phyloP scores from a whole-genome alignment of 2,797 vertebrate genomes.

The Coregonus sp. region DNA sequence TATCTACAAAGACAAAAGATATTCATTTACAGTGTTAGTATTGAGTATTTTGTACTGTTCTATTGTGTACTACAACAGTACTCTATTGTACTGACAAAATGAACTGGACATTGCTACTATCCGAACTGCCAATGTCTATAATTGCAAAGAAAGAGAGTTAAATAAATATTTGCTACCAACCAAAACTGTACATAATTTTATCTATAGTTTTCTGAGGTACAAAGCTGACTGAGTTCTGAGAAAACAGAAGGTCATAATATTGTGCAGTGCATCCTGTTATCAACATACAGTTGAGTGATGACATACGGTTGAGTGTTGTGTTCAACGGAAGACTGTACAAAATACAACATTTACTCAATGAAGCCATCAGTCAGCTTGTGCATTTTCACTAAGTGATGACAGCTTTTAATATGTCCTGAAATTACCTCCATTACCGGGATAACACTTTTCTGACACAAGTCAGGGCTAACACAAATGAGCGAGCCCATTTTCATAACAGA shows the following conservation, averaged over 20 bases:
- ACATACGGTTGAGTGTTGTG: not conserved
- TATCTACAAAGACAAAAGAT: slow-evolving; percentile 75
- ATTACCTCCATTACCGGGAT: slow-evolving; percentile 52
- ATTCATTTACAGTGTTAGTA: not conserved
- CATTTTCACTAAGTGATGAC: slow-evolving; percentile 28
- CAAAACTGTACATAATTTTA: not conserved
- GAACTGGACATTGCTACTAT: not conserved
- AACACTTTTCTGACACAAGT: slow-evolving; percentile 37
- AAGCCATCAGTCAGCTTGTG: slow-evolving; percentile 21
- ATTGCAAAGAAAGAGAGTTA: not conserved
- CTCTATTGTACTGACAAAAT: not conserved
- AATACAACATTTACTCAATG: slow-evolving; percentile 25
- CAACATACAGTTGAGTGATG: not conserved
- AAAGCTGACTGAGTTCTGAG: not conserved
- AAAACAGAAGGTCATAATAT: not conserved
- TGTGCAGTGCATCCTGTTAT: not conserved
- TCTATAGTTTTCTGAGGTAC: not conserved
- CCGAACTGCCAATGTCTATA: not conserved
- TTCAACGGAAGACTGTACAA: not conserved
- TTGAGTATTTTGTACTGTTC: not conserved
- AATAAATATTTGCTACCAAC: not conserved
- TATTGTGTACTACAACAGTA: not conserved
- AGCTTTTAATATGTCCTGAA: slow-evolving; percentile 45
- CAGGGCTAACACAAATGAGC: slow-evolving; percentile 49
- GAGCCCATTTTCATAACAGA: slow-evolving; percentile 40